Base-by-base conservation (phyloP, 2,888 invertebrate species). In the Alcis repandata region DNA sequence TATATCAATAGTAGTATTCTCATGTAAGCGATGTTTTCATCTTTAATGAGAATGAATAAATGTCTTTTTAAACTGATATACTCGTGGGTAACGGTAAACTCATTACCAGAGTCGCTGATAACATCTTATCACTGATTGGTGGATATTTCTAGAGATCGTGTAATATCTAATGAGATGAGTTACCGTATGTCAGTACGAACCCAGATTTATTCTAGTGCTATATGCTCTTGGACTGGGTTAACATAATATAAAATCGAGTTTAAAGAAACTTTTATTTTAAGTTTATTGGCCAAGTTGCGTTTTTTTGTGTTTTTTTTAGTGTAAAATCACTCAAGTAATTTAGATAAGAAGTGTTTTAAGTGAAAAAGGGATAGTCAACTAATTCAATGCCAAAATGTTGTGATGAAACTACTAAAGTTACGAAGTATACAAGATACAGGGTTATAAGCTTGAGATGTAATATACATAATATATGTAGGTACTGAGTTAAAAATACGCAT, bases 61-160 rank as follows among this genome's bases (percentile, higher is more conserved):
- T n/a, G n/a, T n/a, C n/a, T n/a, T n/a, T n/a, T n/a, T n/a, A n/a
- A n/a, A n/a, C n/a, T n/a, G n/a, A n/a, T n/a, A n/a, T n/a, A n/a
- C n/a, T n/a, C n/a, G n/a, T n/a, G n/a, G 22, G 17, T 46, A 36
- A 53, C 60, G 17, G 27, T 38, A 45, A n/a, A 22, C 51, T 56
- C 53, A 59, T 68, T 63, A 61, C 22, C 45, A 48, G 57, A 57
- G 49, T 63, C 61, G 53, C n/a, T 59, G 72, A 76, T 68, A 76
- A 69, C 60, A 60, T 59, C 63, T 69, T 60, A 60, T 69, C 73
- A 57, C 59, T 59, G 66, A 75, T 77, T 78, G 74, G 75, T 75
- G 10, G 73, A 70, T 62, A 74, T 76, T 67, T 71, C 66, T 46
- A 77, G 75, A 67, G 22, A 38, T 2, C 17, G 17, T 41, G 45